A percentile compares a stretch with the other conserved stretches of the same genome.
phyloP scores from a whole-genome alignment of 2,113 vertebrate genomes.

The Ardeotis arabs region DNA sequence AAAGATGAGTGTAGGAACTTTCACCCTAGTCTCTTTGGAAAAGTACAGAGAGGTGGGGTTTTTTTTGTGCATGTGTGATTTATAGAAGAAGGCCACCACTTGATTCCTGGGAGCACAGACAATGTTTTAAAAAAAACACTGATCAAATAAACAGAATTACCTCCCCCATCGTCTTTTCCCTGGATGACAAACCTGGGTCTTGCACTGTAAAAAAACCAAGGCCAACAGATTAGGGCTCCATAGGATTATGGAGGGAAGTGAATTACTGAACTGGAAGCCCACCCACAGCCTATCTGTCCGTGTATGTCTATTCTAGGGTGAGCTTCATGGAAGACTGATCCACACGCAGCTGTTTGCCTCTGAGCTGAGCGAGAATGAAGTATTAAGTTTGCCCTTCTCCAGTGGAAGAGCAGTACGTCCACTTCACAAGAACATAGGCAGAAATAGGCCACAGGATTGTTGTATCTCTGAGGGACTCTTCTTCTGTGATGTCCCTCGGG shows the following conservation, averaged over 20 bases:
- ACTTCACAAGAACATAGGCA: not conserved
- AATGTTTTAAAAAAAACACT: not conserved
- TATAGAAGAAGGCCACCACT: not conserved
- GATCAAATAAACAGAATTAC: slow-evolving; percentile 42
- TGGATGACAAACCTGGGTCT: slow-evolving; percentile 4
- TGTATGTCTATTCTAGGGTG: not conserved
- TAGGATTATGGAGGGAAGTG: not conserved
- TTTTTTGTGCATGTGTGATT: slow-evolving; percentile 45
- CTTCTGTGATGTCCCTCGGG: not conserved
- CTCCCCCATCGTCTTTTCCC: not conserved
- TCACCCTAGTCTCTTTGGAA: slow-evolving; percentile 45
- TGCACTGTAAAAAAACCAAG: not conserved
- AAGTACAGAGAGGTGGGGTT: not conserved
- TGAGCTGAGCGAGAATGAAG: fast-evolving
- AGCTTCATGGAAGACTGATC: not conserved
- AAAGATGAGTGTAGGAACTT: slow-evolving; percentile 59
- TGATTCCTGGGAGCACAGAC: not conserved
- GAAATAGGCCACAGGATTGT: not conserved
- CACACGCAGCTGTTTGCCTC: not conserved
- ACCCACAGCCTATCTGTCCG: not conserved
- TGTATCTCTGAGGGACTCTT: not conserved
- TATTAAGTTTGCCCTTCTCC: not conserved
- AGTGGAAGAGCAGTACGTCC: not conserved
- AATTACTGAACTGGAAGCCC: not conserved
- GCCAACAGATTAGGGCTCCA: not conserved